Conservation (phyloP, 2,888 invertebrate genomes). For the Megalurothrips usitatus region DNA sequence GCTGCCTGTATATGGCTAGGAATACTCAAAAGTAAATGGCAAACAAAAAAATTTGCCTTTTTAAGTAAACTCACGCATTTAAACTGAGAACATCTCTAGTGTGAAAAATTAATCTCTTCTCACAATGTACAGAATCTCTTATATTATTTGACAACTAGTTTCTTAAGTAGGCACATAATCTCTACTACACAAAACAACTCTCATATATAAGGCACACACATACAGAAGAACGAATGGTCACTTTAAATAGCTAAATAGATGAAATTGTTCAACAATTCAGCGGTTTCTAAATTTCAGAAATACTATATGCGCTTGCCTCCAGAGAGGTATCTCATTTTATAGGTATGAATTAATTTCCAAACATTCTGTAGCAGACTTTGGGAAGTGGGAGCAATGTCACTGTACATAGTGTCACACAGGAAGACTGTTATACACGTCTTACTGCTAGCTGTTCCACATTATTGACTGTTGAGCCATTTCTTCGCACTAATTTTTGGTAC, state of each 20-base stretch:
- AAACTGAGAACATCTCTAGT: background rate
- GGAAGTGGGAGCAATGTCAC: too few relatives aligned
- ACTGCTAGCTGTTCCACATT: too few relatives aligned
- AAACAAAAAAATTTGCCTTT: background rate
- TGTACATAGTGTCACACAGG: too few relatives aligned
- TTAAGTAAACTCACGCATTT: background rate
- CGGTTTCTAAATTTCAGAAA: too few relatives aligned
- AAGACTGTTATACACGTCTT: too few relatives aligned
- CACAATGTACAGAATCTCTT: background rate
- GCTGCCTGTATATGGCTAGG: background rate
- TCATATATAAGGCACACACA: constrained; percentile 8
- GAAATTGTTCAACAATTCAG: too few relatives aligned
- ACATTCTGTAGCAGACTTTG: too few relatives aligned
- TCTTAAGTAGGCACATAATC: background rate
- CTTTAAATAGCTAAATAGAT: background rate
- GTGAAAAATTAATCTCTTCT: background rate
- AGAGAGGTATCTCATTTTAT: too few relatives aligned
- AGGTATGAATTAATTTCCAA: too few relatives aligned
- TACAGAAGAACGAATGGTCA: background rate
- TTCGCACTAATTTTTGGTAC: too few relatives aligned
- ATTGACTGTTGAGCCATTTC: too few relatives aligned
- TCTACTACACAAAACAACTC: background rate
- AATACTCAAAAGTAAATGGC: background rate
- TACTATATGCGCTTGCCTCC: too few relatives aligned
- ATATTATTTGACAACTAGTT: background rate